Conservation (phyloP, 2,113 vertebrate genomes). For the Sylvietta virens region DNA sequence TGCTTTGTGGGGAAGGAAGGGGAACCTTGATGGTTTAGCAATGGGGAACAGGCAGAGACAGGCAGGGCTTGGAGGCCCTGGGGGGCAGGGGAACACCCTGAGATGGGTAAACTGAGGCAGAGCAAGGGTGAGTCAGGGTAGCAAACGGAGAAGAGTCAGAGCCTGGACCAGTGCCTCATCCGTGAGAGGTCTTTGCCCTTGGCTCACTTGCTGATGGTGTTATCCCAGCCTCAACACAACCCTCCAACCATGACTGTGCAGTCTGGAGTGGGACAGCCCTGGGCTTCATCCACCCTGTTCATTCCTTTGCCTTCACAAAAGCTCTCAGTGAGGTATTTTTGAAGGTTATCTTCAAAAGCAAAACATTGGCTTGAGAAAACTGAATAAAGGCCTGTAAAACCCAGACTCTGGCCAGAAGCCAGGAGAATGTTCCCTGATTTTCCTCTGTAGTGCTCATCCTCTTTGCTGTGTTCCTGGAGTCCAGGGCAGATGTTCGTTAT, state of each 20-base stretch:
- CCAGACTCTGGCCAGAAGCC: neutral
- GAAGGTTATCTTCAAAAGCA: conserved; percentile 23
- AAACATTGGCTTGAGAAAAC: neutral
- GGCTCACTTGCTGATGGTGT: neutral
- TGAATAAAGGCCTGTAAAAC: neutral
- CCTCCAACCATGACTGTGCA: neutral
- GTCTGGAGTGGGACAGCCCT: neutral
- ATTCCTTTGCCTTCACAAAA: neutral
- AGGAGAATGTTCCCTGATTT: neutral
- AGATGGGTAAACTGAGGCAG: neutral
- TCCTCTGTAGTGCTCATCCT: neutral
- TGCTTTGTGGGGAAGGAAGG: neutral
- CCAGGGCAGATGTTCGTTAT: neutral
- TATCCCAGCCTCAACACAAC: neutral
- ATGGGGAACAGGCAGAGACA: neutral
- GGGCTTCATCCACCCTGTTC: no score
- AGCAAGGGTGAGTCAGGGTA: neutral
- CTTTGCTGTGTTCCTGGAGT: neutral
- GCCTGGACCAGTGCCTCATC: neutral
- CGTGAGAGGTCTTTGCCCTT: neutral
- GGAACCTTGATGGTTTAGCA: neutral
- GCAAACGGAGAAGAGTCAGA: neutral
- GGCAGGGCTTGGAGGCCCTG: neutral
- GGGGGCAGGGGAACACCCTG: neutral
- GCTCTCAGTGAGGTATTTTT: neutral